Base-by-base conservation (phyloP, 2,888 invertebrate genomes). In the Dolomedes plantarius region DNA sequence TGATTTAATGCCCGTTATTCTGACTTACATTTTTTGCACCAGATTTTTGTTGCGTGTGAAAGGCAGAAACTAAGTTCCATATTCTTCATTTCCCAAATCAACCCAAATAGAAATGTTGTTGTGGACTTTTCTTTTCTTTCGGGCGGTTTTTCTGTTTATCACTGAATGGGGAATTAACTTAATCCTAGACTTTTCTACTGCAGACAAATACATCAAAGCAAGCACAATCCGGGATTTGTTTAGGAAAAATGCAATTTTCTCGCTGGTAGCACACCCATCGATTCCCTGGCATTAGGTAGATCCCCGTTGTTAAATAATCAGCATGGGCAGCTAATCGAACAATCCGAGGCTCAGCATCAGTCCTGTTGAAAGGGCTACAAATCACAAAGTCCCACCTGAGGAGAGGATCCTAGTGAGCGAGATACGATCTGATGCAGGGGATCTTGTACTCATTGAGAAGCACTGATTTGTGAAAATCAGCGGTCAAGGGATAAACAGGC, bases 241-340 rank as follows among this genome's bases (percentile, higher is more conserved):
- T 19, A 23, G 50, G 50, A 28, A 68, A 72, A 67, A 50, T 56
- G n/a, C 56, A 67, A 41, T 46, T 46, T 46, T 46, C 41, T 16
- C 13, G 41, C 32, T 75, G 31, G 62, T 41, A 67, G 69, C 46
- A 27, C 72, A n/a, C n/a, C n/a, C n/a, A n/a, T n/a, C n/a, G n/a
- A n/a, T n/a, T n/a, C n/a, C n/a, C n/a, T n/a, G n/a, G 32, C 36
- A 62, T 74, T 81, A 46, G 41, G 13, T 9, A 2, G 5, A 32
- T 23, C 32, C 65, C 29, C 27, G 46, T 29, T 13, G 16, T 16
- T 46, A 46, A 46, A 68, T 71, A 82, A 72, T 32, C 28, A 62
- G 72, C 19, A 72, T 23, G 27, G 74, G 36, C 74, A 81, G 68
- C 81, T 75, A 75, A 81, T 81, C 81, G 75, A 81, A 73, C 75